phyloP scores from a whole-genome alignment of 2,797 vertebrate species.

The Lerista edwardsae region DNA sequence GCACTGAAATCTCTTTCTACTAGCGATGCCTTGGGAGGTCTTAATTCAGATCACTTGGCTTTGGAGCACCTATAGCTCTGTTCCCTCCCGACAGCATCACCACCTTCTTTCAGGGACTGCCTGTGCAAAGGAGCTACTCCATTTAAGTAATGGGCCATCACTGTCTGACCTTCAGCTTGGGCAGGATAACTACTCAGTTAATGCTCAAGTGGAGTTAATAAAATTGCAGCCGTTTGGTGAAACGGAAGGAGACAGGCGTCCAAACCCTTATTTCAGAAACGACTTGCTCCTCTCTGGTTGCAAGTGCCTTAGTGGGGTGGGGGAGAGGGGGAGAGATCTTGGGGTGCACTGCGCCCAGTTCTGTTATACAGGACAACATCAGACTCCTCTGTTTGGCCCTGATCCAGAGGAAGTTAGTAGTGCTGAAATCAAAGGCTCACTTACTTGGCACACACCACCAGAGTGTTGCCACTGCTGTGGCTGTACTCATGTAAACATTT shows the following conservation, averaged over 20 bases:
- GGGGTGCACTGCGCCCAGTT: neutral
- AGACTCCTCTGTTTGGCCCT: too few species aligned
- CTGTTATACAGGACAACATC: neutral
- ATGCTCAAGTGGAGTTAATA: slow-evolving; percentile 41
- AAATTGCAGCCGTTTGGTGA: slow-evolving; percentile 40
- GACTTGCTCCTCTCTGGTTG: slow-evolving; percentile 5
- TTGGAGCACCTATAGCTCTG: neutral
- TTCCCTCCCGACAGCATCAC: neutral
- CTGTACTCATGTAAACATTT: too few species aligned
- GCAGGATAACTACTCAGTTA: slow-evolving; percentile 40
- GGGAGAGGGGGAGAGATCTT: neutral
- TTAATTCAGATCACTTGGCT: neutral
- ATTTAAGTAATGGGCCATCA: slow-evolving; percentile 34
- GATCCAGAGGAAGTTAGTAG: neutral
- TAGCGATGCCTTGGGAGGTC: neutral
- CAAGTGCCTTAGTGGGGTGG: neutral
- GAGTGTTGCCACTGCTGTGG: too few species aligned
- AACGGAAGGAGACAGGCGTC: slow-evolving; percentile 35
- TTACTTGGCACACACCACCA: neutral
- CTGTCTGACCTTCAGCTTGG: slow-evolving; percentile 32
- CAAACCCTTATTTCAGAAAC: slow-evolving; percentile 33
- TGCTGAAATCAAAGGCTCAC: neutral
- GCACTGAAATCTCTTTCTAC: neutral
- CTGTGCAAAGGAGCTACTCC: slow-evolving; percentile 8
- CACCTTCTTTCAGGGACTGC: slow-evolving; percentile 5